Evolutionary conservation across 92 coral and sea anemone genomes (phyloP), one percentile per base, ranked within the genome.

Genomic region (Actinernus sp.): DNA sequence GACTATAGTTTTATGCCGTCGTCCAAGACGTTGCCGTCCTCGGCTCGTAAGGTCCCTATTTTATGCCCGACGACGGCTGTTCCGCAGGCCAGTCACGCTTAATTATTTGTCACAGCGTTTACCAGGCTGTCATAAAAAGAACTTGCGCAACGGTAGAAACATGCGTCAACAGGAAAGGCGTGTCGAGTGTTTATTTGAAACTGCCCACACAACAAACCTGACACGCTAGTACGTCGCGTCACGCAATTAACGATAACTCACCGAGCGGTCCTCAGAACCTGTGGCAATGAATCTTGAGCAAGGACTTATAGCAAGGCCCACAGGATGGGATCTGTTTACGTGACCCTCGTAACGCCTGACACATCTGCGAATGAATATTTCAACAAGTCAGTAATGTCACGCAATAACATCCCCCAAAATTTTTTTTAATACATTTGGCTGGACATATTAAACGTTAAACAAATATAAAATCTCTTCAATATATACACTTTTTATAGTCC

Each of bases 181-280:
- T 27, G 63, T 37, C 50, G 53, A 47, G 17, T 47, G 21, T 6
- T 20, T 12, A 47, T 47, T 29, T 52, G 5, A 5, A 18, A 14
- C 18, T 13, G 8, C 59, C 34, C 59, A 52, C 59, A 14, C 59
- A 11, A 8, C 43, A 8, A 7, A 8, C 43, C 43, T 9, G 31
- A 4, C 53, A 13, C 53, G 18, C 53, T 18, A 22, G 6, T 18
- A 8, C 59, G 31, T 10, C 10, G 6, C 24, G 41, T 45, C 10
- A 45, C 52, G 30, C 59, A 4, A 13, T 52, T n/a, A 3, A 3
- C 47, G 24, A n/a, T 32, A 2, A 46, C 92, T 83, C 56, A 94
- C 98, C 74, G 98, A 87, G 65, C 93, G 77, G 65, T 94, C 98
- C 61, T 94, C 98, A 0, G 98, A 91, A 19, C 98, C 98, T 14